These are phyloP conservation scores for Agrotis puta DNA, from an alignment of 2,888 invertebrate species.

Conservation along the genomic window DNA sequence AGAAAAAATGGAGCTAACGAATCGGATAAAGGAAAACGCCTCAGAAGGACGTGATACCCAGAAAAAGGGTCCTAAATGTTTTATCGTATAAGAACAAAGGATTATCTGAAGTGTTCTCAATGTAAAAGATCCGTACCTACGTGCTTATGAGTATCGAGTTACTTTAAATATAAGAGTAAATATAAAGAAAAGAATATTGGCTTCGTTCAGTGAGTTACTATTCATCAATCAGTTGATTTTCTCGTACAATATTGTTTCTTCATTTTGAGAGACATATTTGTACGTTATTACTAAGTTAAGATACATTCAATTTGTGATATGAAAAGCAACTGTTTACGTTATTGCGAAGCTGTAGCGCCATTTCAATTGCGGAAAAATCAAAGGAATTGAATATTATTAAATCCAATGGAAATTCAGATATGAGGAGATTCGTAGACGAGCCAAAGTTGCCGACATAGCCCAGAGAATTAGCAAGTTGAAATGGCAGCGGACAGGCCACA, in stretches of 20 bases:
- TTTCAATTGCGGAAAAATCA: not conserved
- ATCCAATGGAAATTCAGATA: no score
- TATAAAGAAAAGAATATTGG: slow-evolving; percentile 1
- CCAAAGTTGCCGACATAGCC: no score
- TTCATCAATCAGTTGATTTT: slow-evolving; percentile 15
- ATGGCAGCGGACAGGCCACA: no score
- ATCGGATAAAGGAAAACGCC: slow-evolving; percentile 43
- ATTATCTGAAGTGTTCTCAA: slow-evolving; percentile 57
- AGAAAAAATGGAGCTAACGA: slow-evolving; percentile 52
- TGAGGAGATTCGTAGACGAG: no score
- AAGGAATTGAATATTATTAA: no score
- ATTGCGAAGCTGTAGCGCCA: not conserved
- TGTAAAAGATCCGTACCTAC: slow-evolving; percentile 30
- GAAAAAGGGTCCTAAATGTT: slow-evolving; percentile 41
- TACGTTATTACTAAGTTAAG: not conserved
- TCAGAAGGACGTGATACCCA: slow-evolving; percentile 25
- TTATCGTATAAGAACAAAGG: slow-evolving; percentile 62
- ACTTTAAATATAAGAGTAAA: slow-evolving; percentile 9
- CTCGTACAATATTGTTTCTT: not conserved
- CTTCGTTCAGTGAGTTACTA: not conserved
- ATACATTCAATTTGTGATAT: not conserved
- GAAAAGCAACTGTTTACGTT: no score
- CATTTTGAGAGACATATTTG: slow-evolving; percentile 2
- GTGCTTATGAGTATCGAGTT: slow-evolving; percentile 25
- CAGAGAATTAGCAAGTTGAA: no score